These are phyloP conservation scores for Eupithecia dodoneata DNA, from an alignment of 2,888 invertebrate genomes.

Conservation along the genomic window DNA sequence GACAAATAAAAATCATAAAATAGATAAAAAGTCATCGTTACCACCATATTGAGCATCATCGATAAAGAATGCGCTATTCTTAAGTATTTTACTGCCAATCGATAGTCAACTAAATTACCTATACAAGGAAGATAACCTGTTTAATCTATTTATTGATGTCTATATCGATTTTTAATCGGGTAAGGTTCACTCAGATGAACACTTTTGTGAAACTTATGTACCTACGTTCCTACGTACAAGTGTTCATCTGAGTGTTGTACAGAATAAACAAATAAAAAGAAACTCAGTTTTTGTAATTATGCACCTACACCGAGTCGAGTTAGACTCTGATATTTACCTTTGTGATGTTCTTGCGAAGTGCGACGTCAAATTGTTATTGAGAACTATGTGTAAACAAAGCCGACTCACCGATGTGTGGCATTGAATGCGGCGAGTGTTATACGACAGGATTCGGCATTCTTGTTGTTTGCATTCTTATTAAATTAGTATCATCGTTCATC, in stretches of 20 bases:
- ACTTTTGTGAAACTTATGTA: not conserved
- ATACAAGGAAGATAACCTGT: slow-evolving; percentile 29
- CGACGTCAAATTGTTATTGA: slow-evolving; percentile 66
- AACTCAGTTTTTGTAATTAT: not conserved
- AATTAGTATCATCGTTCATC: not conserved
- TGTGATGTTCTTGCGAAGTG: slow-evolving; percentile 20
- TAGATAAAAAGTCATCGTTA: slow-evolving; percentile 20
- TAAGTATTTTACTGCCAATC: slow-evolving; percentile 11
- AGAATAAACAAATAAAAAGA: not conserved
- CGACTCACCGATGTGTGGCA: slow-evolving; percentile 51
- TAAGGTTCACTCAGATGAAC: slow-evolving; percentile 43
- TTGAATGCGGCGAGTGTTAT: slow-evolving; percentile 28
- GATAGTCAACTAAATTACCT: slow-evolving; percentile 23
- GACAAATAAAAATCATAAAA: slow-evolving; percentile 18
- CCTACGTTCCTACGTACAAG: no score
- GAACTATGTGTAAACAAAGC: slow-evolving; percentile 69
- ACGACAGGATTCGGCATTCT: slow-evolving; percentile 16
- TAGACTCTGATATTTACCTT: slow-evolving; percentile 15
- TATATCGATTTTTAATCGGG: slow-evolving; percentile 53
- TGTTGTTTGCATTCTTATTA: slow-evolving; percentile 10
- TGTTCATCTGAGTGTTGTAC: not conserved
- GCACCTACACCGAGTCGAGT: not conserved
- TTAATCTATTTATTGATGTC: slow-evolving; percentile 42
- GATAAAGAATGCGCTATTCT: slow-evolving; percentile 19
- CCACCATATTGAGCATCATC: slow-evolving; percentile 20